Evolutionary conservation across 2,113 vertebrate species (phyloP).

Genomic region (Tor tambroides): DNA sequence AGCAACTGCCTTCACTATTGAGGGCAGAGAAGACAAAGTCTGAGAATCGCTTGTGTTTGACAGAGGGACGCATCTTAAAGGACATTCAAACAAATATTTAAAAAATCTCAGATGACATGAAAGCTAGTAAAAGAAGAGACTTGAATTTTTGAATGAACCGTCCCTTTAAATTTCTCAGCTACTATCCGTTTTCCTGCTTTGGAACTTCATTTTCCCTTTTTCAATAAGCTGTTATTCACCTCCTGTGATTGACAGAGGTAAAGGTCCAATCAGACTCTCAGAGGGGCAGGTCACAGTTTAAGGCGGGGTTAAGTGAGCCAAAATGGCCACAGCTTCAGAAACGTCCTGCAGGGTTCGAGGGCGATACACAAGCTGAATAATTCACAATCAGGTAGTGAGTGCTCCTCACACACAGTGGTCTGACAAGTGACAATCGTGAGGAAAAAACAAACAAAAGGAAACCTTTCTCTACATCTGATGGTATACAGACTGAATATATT

Average conservation of each 20-base stretch:
- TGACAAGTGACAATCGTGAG: slow-evolving; percentile 13
- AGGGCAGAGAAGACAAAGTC: not conserved
- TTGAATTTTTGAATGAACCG: not conserved
- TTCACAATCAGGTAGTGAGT: slow-evolving; percentile 34
- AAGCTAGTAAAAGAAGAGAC: not conserved
- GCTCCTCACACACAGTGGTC: slow-evolving; percentile 10
- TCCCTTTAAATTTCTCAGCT: not conserved
- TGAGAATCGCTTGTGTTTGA: not conserved
- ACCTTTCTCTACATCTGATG: not conserved
- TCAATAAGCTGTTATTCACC: not conserved
- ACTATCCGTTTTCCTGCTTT: not conserved
- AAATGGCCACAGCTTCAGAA: slow-evolving; percentile 2
- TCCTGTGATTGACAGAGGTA: not conserved
- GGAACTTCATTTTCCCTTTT: not conserved
- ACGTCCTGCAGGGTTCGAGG: not conserved
- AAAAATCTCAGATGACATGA: not conserved
- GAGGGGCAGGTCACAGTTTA: slow-evolving; percentile 25
- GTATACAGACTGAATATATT: slow-evolving; percentile 11
- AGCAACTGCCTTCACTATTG: not conserved
- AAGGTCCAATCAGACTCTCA: not conserved
- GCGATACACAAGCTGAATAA: not conserved
- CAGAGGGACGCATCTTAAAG: not conserved
- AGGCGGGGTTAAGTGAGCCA: slow-evolving; percentile 10
- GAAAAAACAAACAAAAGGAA: slow-evolving; percentile 15
- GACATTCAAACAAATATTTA: not conserved